Conservation (phyloP, 2,888 invertebrate species). For the Cremastinae sp. region DNA sequence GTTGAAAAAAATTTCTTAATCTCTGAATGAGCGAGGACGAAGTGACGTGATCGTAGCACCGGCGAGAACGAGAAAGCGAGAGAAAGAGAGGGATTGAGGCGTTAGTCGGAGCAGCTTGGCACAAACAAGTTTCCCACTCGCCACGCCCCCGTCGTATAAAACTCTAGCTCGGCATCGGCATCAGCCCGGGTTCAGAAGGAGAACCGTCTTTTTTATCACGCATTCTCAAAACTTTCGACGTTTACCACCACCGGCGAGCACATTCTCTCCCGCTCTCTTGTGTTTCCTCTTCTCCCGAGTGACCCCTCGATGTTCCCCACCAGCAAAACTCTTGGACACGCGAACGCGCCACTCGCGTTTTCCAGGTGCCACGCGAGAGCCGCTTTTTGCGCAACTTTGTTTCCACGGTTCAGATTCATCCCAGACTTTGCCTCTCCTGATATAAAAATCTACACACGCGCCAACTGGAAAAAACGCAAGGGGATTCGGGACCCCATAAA, state of each 20-base stretch:
- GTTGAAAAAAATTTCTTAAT: no score
- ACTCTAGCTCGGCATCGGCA: slow-evolving; percentile 36
- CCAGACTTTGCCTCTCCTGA: neutral
- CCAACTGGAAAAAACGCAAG: no score
- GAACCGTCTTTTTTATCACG: slow-evolving; percentile 52
- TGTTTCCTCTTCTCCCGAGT: slow-evolving; percentile 54
- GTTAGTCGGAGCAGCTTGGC: slow-evolving; percentile 42
- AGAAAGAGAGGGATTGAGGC: slow-evolving; percentile 11
- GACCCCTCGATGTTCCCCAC: neutral
- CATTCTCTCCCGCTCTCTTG: slow-evolving; percentile 32
- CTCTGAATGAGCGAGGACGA: slow-evolving; percentile 12
- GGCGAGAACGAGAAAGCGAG: slow-evolving; percentile 19
- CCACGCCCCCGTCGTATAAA: slow-evolving; percentile 57
- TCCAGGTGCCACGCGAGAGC: neutral
- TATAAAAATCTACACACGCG: neutral
- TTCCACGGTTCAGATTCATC: neutral
- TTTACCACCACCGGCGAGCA: slow-evolving; percentile 48
- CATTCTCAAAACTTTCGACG: slow-evolving; percentile 57
- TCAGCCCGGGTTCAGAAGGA: slow-evolving; percentile 24
- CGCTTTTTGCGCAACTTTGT: neutral
- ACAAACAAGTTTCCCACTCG: slow-evolving; percentile 54
- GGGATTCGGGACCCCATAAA: no score
- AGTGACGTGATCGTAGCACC: slow-evolving; percentile 2
- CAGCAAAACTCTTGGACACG: neutral
- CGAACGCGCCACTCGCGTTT: neutral